Base-by-base conservation (phyloP, 2,797 vertebrate species). In the Anolis apletophallus region DNA sequence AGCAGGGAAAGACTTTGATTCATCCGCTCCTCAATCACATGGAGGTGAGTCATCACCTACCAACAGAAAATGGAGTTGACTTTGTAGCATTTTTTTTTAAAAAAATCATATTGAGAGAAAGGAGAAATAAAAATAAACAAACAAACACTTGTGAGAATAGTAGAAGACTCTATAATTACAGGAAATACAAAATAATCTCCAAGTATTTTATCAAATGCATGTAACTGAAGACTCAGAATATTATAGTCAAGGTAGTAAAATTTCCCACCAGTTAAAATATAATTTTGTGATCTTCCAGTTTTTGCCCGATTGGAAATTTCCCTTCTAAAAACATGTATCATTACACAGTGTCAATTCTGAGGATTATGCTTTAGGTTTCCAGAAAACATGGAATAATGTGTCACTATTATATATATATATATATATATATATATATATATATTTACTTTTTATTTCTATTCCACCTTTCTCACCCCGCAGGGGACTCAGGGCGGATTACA, bases 31-130 rank as follows among this genome's bases (percentile, higher is more conserved):
- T 99, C 98, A 1, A 99, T 99, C 95, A 99, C 98, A 57, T 97
- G 98, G 90, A 99, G 97, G 95, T 99, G 99, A 40, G 98, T 99
- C 98, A 99, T 98, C 94, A 99, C 98, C 98, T 99, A 90, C 81
- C 87, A 82, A 88, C 0, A 55, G 7, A 89, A 34, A 77, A 88
- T 40, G 91, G 86, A 91, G 80, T 88, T 78, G 91, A 36, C 17
- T 77, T 1, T 0, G 52, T 52, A 72, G 34, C 1, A 1, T 23
- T 10, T n/a, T n/a, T n/a, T n/a, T n/a, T 77, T 46, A 46, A 46
- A 46, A 46, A 46, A 46, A 4, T 46, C 1, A 46, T 8, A 46
- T 5, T 3, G 26, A 21, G 26, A 9, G 2, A 12, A 46, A 80
- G 34, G 29, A n/a, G n/a, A 32, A 6, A 46, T 46, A 46, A 46